Base-by-base conservation (phyloP, 2,888 invertebrate species). In the Atrina japonica region DNA sequence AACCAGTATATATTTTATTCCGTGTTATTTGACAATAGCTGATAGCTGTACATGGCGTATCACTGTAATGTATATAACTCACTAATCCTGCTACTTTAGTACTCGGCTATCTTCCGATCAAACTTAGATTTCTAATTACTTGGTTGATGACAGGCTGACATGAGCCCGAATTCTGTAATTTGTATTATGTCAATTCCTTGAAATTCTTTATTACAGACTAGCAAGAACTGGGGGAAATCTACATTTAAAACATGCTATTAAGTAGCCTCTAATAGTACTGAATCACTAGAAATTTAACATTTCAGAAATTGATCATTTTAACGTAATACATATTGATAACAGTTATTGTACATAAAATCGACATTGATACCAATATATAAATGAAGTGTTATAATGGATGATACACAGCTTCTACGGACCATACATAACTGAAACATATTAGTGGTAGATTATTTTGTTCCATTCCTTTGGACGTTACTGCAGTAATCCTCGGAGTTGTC, bases 111-210 rank as follows among this genome's bases (percentile, higher is more conserved):
- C 35, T 35, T 18, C 25, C 21, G 23, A 18, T 14, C 52, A 25
- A 25, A 52, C 21, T 14, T 52, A 25, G 58, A 58, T 45, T 27
- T 43, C 35, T 69, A 69, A 69, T 69, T 64, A 55, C 56, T 56
- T 45, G 61, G 41, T 64, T 49, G 41, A 41, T 43, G 60, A 50
- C 64, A 49, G 49, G 25, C 27, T 64, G 69, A 69, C 69, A 64
- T 63, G 47, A 43, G 29, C 27, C 56, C 21, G 50, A 63, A 40
- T 43, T 59, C 56, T 25, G 29, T 69, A 69, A 69, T 69, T 69
- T 58, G 63, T 64, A 69, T 69, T 69, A 58, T 69, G 69, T 64
- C 69, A 69, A 63, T 40, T 43, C 40, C 58, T 67, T 64, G 55
- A 63, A 69, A 49, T 63, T 45, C 56, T 55, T 69, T 63, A 69